Conservation (phyloP, 2,797 vertebrate genomes). For the Hemitrygon akajei region DNA sequence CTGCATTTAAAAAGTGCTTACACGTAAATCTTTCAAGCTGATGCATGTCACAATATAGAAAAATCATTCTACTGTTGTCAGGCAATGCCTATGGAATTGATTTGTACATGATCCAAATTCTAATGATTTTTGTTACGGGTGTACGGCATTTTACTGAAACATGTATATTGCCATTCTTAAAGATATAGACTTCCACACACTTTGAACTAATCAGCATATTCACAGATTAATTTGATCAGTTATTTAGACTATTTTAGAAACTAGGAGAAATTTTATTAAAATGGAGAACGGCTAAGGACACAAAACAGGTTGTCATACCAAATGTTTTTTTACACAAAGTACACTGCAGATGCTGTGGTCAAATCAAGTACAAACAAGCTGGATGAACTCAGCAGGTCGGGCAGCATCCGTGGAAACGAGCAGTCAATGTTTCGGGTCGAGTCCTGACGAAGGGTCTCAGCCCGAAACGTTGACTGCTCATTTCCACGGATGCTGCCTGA, state of each 20-base stretch:
- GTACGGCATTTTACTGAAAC: neutral
- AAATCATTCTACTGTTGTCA: neutral
- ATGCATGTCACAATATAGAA: neutral
- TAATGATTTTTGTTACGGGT: slow-evolving; percentile 1
- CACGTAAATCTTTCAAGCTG: neutral
- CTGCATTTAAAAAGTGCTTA: neutral
- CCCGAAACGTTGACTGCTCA: too few species aligned
- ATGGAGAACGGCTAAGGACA: neutral
- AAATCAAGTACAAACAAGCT: too few species aligned
- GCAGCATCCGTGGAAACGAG: too few species aligned
- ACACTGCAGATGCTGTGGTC: too few species aligned
- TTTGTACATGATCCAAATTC: neutral
- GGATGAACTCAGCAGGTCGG: too few species aligned
- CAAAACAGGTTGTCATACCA: neutral
- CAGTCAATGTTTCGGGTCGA: too few species aligned
- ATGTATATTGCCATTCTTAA: neutral
- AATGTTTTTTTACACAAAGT: neutral
- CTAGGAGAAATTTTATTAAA: neutral
- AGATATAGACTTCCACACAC: neutral
- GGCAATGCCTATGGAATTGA: neutral
- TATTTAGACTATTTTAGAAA: neutral
- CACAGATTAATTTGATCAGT: neutral
- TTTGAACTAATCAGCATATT: neutral
- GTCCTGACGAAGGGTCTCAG: too few species aligned
- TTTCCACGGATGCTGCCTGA: too few species aligned